These are phyloP conservation scores for Ceratina japonica DNA, from an alignment of 1,140 invertebrate genomes.

Conservation along the genomic window DNA sequence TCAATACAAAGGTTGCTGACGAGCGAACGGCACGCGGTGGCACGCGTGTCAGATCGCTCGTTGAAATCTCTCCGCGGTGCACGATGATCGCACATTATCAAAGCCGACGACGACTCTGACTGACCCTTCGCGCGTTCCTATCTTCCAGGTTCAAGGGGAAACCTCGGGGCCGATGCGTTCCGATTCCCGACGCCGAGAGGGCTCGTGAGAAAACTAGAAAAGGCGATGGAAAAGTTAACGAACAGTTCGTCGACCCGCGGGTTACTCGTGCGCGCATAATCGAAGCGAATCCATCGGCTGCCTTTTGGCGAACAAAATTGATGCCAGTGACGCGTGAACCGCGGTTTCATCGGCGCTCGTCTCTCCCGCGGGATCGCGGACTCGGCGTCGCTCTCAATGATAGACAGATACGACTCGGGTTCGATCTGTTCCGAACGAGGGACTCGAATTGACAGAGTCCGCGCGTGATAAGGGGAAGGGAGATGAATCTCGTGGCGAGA, in stretches of 20 bases:
- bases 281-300: conserved; percentile 7
- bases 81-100: too few relatives aligned
- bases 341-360: background rate
- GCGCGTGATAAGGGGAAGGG: conserved; percentile 19
- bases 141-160: conserved; percentile 60
- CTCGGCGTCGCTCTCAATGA: too few relatives aligned
- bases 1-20: background rate
- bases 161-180: background rate
- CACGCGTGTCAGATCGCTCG: conserved; percentile 64
- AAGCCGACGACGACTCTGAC: conserved; percentile 45
- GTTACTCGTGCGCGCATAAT: conserved; percentile 36
- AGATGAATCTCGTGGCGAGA: conserved; percentile 35
- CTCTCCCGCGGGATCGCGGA: too few relatives aligned
- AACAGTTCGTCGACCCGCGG: conserved; percentile 28
- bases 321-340: conserved; percentile 18
- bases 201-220: background rate
- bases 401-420: too few relatives aligned
- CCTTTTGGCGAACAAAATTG: conserved; percentile 27
- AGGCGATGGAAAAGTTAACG: background rate
- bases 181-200: background rate
- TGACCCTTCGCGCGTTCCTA: conserved; percentile 58
- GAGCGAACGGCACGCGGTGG: background rate
- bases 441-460: background rate
- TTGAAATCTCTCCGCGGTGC: conserved; percentile 67
- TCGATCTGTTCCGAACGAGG: background rate